These are phyloP conservation scores for Aphelenchoides avenae DNA, from an alignment of 1,140 invertebrate genomes.

Conservation along the genomic window DNA sequence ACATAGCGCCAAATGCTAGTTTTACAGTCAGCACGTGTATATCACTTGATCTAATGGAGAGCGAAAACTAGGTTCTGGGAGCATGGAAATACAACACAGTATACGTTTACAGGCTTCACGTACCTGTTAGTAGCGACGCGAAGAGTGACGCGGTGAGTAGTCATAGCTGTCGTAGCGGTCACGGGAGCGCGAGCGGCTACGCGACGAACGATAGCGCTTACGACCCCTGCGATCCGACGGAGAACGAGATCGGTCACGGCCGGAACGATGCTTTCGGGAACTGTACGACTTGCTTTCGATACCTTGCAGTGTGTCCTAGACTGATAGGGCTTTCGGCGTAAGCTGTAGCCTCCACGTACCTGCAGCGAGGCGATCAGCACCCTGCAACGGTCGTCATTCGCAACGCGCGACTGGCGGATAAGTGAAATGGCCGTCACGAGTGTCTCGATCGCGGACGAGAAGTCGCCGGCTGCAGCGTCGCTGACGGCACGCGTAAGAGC, in stretches of 20 bases:
- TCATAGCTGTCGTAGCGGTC: conserved; percentile 29
- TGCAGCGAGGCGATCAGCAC: conserved; percentile 73
- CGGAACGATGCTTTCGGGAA: conserved; percentile 60
- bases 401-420: conserved; percentile 96
- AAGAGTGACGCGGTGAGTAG: conserved; percentile 19
- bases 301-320: conserved; percentile 85
- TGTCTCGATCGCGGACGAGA: conserved; percentile 94
- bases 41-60: no score
- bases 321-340: background rate
- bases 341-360: conserved; percentile 21
- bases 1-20: no score
- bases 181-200: conserved; percentile 31
- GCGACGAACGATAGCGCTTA: conserved; percentile 43
- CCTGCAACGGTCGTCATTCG: conserved; percentile 94
- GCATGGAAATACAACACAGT: no score
- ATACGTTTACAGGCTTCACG: no score
- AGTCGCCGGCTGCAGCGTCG: conserved; percentile 89
- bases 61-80: no score
- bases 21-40: no score
- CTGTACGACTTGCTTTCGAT: conserved; percentile 94
- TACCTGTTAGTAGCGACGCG: conserved; percentile 25
- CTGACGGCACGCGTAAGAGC: conserved; percentile 93
- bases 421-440: conserved; percentile 94
- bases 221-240: conserved; percentile 33
- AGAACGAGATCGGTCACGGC: conserved; percentile 40